Percentiles rank a stretch among this genome's conserved stretches.
Conservation (phyloP, 2,888 invertebrate genomes). For the Ormia ochracea region DNA sequence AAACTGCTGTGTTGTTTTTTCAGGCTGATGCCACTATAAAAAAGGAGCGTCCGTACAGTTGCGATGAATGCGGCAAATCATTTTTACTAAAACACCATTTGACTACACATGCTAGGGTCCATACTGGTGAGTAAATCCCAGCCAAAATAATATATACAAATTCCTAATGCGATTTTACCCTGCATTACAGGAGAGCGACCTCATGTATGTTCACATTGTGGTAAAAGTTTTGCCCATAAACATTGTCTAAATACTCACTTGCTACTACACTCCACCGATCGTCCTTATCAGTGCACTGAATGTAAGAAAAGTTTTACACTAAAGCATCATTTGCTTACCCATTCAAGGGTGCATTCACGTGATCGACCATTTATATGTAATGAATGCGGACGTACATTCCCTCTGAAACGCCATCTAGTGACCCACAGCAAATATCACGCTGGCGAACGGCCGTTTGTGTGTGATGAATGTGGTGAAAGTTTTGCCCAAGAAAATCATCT, state of each 20-base stretch:
- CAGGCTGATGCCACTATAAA: conserved; percentile 76
- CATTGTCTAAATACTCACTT: conserved; percentile 90
- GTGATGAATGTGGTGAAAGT: conserved; percentile 93
- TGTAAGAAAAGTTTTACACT: conserved; percentile 92
- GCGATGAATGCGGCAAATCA: conserved; percentile 89
- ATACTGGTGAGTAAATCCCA: conserved; percentile 79
- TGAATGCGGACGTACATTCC: conserved; percentile 89
- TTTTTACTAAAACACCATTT: conserved; percentile 90
- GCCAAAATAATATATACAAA: neutral
- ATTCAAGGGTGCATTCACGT: conserved; percentile 87
- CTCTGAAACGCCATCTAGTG: conserved; percentile 87
- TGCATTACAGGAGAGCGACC: conserved; percentile 82
- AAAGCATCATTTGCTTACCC: conserved; percentile 89
- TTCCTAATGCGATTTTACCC: neutral
- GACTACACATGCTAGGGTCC: conserved; percentile 88
- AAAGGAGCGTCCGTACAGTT: conserved; percentile 88
- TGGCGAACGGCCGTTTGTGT: conserved; percentile 90
- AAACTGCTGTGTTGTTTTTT: neutral
- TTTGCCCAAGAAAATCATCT: conserved; percentile 92
- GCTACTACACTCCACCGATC: conserved; percentile 86
- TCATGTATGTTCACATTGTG: conserved; percentile 87
- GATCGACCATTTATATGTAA: conserved; percentile 89
- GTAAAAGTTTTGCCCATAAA: conserved; percentile 88
- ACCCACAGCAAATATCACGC: conserved; percentile 92
- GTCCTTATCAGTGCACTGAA: conserved; percentile 89